A percentile compares a stretch with the other conserved stretches of the same genome.
phyloP scores from a whole-genome alignment of 2,888 invertebrate species.

The Agonum fuliginosum region DNA sequence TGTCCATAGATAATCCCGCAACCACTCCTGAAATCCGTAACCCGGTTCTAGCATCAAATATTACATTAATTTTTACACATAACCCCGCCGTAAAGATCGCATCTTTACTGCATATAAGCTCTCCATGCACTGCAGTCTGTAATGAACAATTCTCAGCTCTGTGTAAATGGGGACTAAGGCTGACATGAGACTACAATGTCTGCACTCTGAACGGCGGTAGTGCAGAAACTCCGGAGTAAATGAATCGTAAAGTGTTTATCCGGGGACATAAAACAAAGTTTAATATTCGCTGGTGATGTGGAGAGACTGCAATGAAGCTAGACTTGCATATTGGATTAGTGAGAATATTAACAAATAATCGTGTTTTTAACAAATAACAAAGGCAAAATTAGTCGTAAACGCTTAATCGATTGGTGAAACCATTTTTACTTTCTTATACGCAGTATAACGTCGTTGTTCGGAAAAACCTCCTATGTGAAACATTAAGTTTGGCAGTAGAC shows the following conservation, averaged over 20 bases:
- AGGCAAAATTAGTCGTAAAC: no score
- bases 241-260: conserved; percentile 59
- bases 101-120: conserved; percentile 44
- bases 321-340: conserved; percentile 22
- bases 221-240: conserved; percentile 47
- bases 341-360: conserved; percentile 12
- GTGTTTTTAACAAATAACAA: no score
- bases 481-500: no score
- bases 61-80: conserved; percentile 37
- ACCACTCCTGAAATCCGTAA: background rate
- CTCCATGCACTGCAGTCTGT: background rate
- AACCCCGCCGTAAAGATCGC: background rate
- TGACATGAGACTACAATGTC: conserved; percentile 3
- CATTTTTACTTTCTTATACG: no score
- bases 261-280: conserved; percentile 51
- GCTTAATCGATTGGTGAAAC: no score
- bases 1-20: background rate
- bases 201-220: conserved; percentile 9
- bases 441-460: no score
- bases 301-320: background rate
- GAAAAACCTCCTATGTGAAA: no score
- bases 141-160: background rate
- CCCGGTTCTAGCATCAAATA: conserved; percentile 15
- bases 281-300: conserved; percentile 50
- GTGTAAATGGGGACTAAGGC: background rate